Conservation (phyloP, 2,888 invertebrate genomes). For the Eilema depressum region DNA sequence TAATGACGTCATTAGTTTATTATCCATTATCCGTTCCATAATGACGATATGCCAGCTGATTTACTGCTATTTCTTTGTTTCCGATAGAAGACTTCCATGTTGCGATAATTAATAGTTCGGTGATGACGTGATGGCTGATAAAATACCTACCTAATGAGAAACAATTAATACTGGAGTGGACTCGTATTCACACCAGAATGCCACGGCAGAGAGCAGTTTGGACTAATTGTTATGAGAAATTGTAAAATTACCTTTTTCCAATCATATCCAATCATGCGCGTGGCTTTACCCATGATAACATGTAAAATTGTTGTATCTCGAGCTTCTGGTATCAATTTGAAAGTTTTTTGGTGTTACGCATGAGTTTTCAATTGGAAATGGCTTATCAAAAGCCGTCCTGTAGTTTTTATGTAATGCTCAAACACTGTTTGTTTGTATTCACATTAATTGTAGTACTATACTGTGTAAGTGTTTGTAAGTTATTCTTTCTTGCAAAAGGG, state of each 20-base stretch:
- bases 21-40: conserved; percentile 46
- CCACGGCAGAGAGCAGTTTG: not conserved
- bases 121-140: not conserved
- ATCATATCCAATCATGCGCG: not conserved
- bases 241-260: not conserved
- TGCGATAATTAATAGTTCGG: not conserved
- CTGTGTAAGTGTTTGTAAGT: too few relatives aligned
- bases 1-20: conserved; percentile 31
- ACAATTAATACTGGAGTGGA: not conserved
- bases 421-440: too few relatives aligned
- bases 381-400: too few relatives aligned
- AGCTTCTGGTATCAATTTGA: too few relatives aligned
- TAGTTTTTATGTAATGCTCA: too few relatives aligned
- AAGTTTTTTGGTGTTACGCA: too few relatives aligned
- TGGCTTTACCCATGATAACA: not conserved
- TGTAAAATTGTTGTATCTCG: too few relatives aligned
- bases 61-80: not conserved
- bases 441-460: too few relatives aligned
- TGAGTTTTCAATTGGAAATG: too few relatives aligned
- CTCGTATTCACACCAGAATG: not conserved
- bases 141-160: not conserved
- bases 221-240: not conserved
- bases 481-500: too few relatives aligned
- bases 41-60: conserved; percentile 3
- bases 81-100: not conserved